Conservation (phyloP, 1,140 invertebrate genomes). For the Oscheius sp. region DNA sequence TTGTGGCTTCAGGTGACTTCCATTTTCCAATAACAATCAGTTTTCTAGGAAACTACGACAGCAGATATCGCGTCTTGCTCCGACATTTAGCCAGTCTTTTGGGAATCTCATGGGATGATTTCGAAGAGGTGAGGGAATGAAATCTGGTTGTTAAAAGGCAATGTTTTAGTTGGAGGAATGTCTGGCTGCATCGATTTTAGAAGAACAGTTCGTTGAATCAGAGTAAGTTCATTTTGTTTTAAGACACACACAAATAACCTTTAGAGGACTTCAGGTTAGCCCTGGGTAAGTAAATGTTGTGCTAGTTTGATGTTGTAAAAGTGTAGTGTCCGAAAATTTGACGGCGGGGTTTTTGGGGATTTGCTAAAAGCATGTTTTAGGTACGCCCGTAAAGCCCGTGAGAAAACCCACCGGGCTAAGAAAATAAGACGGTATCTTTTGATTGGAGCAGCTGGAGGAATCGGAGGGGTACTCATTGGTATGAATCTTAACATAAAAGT, state of each 20-base stretch:
- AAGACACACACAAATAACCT: too few species aligned
- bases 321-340: background rate
- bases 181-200: conserved; percentile 43
- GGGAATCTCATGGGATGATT: conserved; percentile 60
- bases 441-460: conserved; percentile 63
- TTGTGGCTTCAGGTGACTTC: conserved; percentile 33
- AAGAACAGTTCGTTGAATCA: conserved; percentile 51
- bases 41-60: conserved; percentile 63
- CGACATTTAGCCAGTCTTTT: conserved; percentile 62
- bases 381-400: conserved; percentile 60
- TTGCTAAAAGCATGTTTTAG: conserved; percentile 45
- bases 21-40: background rate
- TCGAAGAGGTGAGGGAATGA: conserved; percentile 56
- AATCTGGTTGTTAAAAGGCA: background rate
- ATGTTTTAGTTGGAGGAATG: conserved; percentile 53
- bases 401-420: conserved; percentile 57
- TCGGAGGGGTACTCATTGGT: conserved; percentile 65
- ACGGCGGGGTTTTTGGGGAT: background rate
- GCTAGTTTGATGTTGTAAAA: background rate
- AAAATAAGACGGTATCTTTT: conserved; percentile 64
- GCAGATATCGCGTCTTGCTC: conserved; percentile 62
- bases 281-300: conserved; percentile 35
- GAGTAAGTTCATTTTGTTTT: conserved; percentile 59
- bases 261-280: too few species aligned
- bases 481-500: background rate